phyloP scores from a whole-genome alignment of 2,888 invertebrate species.

The Seira musarum region DNA sequence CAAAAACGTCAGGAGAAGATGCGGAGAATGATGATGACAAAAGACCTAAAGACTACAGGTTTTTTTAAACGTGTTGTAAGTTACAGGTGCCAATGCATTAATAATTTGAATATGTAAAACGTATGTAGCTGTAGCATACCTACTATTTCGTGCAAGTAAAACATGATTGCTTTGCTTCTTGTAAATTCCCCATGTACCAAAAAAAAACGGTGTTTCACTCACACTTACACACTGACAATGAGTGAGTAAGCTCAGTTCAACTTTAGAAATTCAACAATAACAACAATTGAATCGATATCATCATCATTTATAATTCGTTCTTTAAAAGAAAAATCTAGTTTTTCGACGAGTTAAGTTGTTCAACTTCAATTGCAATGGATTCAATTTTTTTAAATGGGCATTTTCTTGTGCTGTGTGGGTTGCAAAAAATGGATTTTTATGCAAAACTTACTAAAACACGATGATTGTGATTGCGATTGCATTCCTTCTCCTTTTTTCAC shows the following conservation, averaged over 20 bases:
- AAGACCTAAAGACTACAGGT: constrained; percentile 31
- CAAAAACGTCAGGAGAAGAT: constrained; percentile 6
- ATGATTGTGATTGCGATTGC: too few relatives aligned
- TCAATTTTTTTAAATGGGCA: too few relatives aligned
- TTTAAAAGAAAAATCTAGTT: not conserved
- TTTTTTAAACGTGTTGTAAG: too few relatives aligned
- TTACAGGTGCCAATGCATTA: too few relatives aligned
- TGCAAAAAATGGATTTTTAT: constrained; percentile 24
- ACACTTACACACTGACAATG: too few relatives aligned
- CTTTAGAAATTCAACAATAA: too few relatives aligned
- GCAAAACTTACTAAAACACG: constrained; percentile 19
- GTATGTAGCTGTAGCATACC: too few relatives aligned
- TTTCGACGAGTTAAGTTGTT: constrained; percentile 26
- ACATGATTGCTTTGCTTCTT: too few relatives aligned
- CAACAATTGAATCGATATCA: not conserved
- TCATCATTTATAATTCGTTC: not conserved
- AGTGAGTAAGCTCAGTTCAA: too few relatives aligned
- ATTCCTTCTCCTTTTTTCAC: constrained; percentile 13
- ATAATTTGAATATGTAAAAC: too few relatives aligned
- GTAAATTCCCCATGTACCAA: too few relatives aligned
- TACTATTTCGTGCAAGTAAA: too few relatives aligned
- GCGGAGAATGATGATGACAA: constrained; percentile 39
- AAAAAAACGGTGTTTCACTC: not conserved
- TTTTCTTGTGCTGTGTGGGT: constrained; percentile 30
- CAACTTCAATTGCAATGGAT: not conserved